Conservation (phyloP, 2,888 invertebrate genomes). For the Eledone cirrhosa region DNA sequence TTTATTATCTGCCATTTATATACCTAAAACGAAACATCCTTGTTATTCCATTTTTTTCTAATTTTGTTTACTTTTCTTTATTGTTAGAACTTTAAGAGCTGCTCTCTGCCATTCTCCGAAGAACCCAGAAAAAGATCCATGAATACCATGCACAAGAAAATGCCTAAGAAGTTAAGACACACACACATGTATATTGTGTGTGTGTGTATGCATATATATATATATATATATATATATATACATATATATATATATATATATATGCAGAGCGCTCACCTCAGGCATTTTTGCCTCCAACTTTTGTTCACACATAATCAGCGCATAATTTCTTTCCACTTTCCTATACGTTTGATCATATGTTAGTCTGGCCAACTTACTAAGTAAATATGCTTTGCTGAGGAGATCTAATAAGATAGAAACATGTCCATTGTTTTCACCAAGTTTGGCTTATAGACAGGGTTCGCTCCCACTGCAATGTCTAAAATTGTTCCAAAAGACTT, state of each 20-base stretch:
- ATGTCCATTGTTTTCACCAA: too few species aligned
- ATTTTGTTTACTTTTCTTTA: neutral
- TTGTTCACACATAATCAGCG: neutral
- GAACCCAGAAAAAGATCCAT: too few species aligned
- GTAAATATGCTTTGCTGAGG: too few species aligned
- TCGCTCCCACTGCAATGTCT: too few species aligned
- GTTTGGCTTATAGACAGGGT: too few species aligned
- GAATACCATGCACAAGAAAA: too few species aligned
- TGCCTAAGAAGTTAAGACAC: too few species aligned
- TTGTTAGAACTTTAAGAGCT: neutral
- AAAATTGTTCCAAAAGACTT: too few species aligned
- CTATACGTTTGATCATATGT: neutral
- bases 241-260: slow-evolving; percentile 2
- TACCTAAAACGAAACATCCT: neutral
- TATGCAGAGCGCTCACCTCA: neutral
- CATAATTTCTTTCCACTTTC: neutral
- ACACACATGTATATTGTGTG: too few species aligned
- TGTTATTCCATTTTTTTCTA: neutral
- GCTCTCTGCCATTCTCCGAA: too few species aligned
- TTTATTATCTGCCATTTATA: neutral
- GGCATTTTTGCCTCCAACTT: too few species aligned
- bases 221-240: slow-evolving; percentile 6
- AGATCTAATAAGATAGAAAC: too few species aligned
- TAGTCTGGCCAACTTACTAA: neutral
- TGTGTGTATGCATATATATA: neutral